Conservation (phyloP, 2,888 invertebrate species). For the Mechanitis messenoides region DNA sequence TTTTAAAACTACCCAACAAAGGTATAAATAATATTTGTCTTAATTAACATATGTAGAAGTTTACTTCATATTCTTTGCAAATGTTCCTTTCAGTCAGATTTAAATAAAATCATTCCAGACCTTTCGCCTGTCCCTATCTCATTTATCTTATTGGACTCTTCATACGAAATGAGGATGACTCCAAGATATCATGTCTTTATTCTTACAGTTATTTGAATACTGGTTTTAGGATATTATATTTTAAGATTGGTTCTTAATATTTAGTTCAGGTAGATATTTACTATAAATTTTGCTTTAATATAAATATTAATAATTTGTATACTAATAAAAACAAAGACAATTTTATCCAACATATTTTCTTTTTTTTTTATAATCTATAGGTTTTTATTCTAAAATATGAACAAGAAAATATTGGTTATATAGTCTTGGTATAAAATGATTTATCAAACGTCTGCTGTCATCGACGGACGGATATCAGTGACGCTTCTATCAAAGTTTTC, state of each 20-base stretch:
- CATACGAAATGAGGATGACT: background rate
- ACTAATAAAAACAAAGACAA: too few species aligned
- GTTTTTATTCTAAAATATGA: too few species aligned
- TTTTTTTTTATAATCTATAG: too few species aligned
- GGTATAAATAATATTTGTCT: too few species aligned
- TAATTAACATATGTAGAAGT: background rate
- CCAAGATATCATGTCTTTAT: background rate
- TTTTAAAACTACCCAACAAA: too few species aligned
- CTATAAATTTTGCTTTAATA: too few species aligned
- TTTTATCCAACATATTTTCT: too few species aligned
- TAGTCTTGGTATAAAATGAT: background rate
- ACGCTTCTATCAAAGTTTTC: constrained; percentile 5
- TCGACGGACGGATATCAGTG: constrained; percentile 8
- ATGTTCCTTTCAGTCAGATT: constrained; percentile 10
- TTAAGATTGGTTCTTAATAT: too few species aligned
- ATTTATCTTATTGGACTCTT: background rate
- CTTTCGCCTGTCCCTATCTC: background rate
- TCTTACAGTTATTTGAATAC: background rate
- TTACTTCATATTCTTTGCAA: background rate
- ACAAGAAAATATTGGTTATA: too few species aligned
- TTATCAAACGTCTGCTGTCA: constrained; percentile 12
- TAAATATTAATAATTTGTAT: too few species aligned
- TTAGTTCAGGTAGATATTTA: too few species aligned
- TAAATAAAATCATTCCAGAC: constrained; percentile 5
- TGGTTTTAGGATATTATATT: background rate